Evolutionary conservation across 1,140 invertebrate species (phyloP).

Genomic region (Drosophila equinoxialis): DNA sequence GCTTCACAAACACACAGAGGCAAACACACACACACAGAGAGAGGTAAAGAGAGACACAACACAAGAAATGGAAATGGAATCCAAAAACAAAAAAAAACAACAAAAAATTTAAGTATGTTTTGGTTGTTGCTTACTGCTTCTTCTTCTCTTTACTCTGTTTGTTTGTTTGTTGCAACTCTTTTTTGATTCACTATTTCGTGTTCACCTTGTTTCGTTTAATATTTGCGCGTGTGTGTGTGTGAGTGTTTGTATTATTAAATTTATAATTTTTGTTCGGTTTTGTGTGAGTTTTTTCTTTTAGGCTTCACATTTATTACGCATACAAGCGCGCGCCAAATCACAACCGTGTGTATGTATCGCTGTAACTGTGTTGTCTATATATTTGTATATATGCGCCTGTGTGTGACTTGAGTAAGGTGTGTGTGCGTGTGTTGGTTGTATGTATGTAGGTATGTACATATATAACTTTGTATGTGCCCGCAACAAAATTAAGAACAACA

Average conservation of each 20-base stretch:
- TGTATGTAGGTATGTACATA: background rate
- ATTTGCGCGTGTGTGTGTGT: background rate
- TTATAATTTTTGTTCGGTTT: background rate
- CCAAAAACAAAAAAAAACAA: conserved; percentile 1
- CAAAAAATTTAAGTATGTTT: background rate
- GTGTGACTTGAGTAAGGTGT: conserved; percentile 5
- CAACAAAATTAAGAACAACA: conserved; percentile 32
- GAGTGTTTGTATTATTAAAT: background rate
- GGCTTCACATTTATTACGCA: conserved; percentile 57
- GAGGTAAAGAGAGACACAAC: background rate
- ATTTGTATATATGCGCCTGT: conserved; percentile 14
- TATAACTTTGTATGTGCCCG: conserved; percentile 44
- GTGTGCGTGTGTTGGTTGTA: conserved; percentile 11
- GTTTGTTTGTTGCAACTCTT: conserved; percentile 19
- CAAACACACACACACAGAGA: background rate
- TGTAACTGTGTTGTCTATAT: conserved; percentile 31
- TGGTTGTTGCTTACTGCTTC: background rate
- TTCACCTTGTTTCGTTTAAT: background rate
- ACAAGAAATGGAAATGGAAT: background rate
- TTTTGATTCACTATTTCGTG: conserved; percentile 4
- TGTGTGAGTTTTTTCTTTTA: conserved; percentile 31
- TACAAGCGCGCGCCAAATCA: conserved; percentile 71
- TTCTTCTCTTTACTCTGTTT: background rate
- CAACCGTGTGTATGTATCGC: conserved; percentile 70
- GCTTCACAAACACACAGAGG: conserved; percentile 37